Conservation (phyloP, 2,797 vertebrate species). For the Syndactyla subalaris region DNA sequence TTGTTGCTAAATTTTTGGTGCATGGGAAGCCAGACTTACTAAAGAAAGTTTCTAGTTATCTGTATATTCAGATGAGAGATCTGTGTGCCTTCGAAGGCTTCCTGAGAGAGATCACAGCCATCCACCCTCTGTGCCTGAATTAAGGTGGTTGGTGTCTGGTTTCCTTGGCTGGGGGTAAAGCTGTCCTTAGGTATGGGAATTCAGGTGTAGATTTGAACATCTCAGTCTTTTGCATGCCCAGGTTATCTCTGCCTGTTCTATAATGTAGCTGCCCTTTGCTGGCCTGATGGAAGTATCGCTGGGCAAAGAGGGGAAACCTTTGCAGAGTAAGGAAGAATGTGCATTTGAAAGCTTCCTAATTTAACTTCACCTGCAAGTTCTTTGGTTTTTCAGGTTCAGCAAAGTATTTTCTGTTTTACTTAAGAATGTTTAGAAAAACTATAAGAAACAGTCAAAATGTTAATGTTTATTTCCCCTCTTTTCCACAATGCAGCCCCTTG, state of each 20-base stretch:
- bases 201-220: background rate
- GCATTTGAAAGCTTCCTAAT: background rate
- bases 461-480: background rate
- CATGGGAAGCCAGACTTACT: background rate
- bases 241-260: slow-evolving; percentile 20
- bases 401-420: background rate
- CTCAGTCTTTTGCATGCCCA: slow-evolving; percentile 27
- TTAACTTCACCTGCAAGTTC: background rate
- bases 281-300: background rate
- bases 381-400: background rate
- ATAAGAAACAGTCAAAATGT: background rate
- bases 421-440: background rate
- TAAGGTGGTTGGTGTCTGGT: background rate
- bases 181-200: background rate
- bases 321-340: background rate
- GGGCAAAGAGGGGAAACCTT: background rate
- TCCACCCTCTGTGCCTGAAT: background rate
- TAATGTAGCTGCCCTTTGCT: slow-evolving; percentile 15
- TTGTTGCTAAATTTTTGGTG: background rate
- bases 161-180: background rate
- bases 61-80: background rate
- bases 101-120: background rate
- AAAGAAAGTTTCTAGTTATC: background rate
- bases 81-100: background rate
- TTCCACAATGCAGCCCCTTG: background rate